These are phyloP conservation scores for Smittia aterrima DNA, from an alignment of 2,888 invertebrate species.

Conservation along the genomic window DNA sequence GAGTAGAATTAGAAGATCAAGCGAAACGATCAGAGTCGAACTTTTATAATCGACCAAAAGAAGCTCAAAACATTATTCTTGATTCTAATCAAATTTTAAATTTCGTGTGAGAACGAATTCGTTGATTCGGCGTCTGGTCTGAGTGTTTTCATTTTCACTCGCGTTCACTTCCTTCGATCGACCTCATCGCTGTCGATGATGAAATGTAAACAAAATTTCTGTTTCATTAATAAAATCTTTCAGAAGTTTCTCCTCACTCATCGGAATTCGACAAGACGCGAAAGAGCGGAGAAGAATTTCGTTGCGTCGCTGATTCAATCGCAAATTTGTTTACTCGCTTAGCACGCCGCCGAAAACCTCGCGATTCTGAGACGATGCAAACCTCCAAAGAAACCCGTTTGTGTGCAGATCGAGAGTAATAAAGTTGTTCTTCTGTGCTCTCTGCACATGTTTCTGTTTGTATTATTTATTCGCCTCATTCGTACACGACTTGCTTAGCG, in stretches of 20 bases:
- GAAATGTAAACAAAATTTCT: not conserved
- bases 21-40: not conserved
- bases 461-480: not conserved
- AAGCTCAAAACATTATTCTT: not conserved
- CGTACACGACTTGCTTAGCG: slow-evolving; percentile 2
- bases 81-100: not conserved
- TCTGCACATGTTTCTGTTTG: slow-evolving; percentile 2
- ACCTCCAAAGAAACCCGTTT: not conserved
- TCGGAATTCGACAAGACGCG: not conserved
- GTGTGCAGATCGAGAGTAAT: slow-evolving; percentile 3
- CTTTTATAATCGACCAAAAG: not conserved
- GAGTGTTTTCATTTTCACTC: not conserved
- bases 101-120: not conserved
- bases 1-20: too few relatives aligned
- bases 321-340: not conserved
- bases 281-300: too few relatives aligned
- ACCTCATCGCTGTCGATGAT: slow-evolving; percentile 8
- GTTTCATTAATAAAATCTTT: not conserved
- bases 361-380: not conserved
- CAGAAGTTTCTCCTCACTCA: not conserved
- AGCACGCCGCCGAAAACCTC: too few relatives aligned
- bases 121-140: not conserved
- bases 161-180: not conserved
- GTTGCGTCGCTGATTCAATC: not conserved
- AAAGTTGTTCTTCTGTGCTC: not conserved